Percentiles rank a stretch among this genome's conserved stretches.
These are phyloP conservation scores for Ophthalmolycus amberensis DNA, from an alignment of 2,113 vertebrate genomes.

Conservation along the genomic window DNA sequence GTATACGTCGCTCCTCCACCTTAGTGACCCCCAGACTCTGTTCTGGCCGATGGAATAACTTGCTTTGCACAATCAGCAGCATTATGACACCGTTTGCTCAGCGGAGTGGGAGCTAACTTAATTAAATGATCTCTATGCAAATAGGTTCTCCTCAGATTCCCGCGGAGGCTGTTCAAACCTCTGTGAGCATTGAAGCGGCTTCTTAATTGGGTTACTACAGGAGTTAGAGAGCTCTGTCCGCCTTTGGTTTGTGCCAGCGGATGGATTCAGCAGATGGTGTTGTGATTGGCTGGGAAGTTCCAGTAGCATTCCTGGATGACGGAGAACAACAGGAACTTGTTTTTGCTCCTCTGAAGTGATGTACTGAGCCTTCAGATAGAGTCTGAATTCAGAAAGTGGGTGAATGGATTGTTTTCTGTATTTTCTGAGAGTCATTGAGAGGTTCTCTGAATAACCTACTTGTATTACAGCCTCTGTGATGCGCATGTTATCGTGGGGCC, in stretches of 20 bases:
- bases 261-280: conserved; percentile 68
- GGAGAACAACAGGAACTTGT: conserved; percentile 49
- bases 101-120: not conserved
- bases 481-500: not conserved
- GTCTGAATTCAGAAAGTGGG: not conserved
- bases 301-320: conserved; percentile 43
- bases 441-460: conserved; percentile 12
- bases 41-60: conserved; percentile 7
- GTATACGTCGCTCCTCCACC: not conserved
- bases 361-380: not conserved
- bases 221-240: conserved; percentile 36
- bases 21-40: not conserved
- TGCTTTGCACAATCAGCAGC: conserved; percentile 7
- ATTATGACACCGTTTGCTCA: not conserved
- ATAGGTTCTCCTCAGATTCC: conserved; percentile 11
- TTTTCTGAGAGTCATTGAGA: not conserved
- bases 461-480: not conserved
- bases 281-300: conserved; percentile 43
- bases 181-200: conserved; percentile 26
- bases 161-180: conserved; percentile 10
- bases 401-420: not conserved
- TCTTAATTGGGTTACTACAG: conserved; percentile 32
- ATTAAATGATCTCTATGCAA: not conserved
- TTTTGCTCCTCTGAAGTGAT: conserved; percentile 20
- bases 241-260: conserved; percentile 14